Percentiles rank a stretch among this genome's conserved stretches.
phyloP scores from a whole-genome alignment of 2,113 vertebrate species.

The Falco punctatus region DNA sequence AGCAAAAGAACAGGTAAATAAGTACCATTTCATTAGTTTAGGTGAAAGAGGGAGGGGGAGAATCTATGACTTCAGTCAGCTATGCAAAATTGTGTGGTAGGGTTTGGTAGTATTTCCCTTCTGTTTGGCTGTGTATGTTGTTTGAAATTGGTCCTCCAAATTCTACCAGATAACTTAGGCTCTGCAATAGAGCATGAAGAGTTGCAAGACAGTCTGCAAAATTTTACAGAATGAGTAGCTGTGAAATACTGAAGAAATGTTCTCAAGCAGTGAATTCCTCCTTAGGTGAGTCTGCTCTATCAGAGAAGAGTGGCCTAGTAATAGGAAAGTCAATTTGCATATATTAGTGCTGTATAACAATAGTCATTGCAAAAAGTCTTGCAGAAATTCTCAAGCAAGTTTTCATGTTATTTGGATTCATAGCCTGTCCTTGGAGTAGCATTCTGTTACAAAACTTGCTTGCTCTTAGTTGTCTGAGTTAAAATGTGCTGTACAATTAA shows the following conservation, averaged over 20 bases:
- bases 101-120: background rate
- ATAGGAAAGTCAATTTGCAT: background rate
- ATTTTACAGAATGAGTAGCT: background rate
- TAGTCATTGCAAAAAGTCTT: background rate
- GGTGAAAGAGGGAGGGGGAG: background rate
- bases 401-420: background rate
- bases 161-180: background rate
- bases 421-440: background rate
- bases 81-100: background rate
- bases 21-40: background rate
- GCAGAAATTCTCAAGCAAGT: background rate
- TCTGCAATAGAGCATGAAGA: background rate
- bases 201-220: background rate
- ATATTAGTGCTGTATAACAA: background rate
- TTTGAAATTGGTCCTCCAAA: background rate
- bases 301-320: background rate
- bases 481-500: background rate
- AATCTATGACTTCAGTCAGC: background rate
- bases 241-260: background rate
- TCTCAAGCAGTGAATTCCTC: background rate
- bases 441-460: background rate
- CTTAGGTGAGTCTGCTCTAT: accelerated
- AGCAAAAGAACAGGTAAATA: slow-evolving; percentile 88
- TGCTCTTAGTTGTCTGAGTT: background rate
- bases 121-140: background rate